Evolutionary conservation across 2,797 vertebrate genomes (phyloP).

Genomic region (Eospalax fontanierii): DNA sequence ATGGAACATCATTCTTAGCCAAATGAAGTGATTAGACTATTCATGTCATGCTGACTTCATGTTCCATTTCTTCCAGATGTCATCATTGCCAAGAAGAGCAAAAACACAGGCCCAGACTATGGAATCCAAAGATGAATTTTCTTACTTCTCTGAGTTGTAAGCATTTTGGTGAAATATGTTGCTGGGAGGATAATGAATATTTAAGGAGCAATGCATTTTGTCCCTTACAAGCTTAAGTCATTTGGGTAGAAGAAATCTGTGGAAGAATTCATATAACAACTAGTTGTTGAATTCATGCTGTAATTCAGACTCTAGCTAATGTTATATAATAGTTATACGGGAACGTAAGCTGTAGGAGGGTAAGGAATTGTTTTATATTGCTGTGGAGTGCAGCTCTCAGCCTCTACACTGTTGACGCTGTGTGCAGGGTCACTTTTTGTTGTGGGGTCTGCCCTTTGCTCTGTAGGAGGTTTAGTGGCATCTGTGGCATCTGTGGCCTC

Average conservation of each 20-base stretch:
- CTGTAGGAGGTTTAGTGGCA: not conserved
- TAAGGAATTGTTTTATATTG: not conserved
- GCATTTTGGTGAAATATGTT: slow-evolving; percentile 63
- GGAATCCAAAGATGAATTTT: slow-evolving; percentile 85
- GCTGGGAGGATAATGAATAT: not conserved
- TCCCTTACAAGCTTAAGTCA: slow-evolving; percentile 26
- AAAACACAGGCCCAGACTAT: slow-evolving; percentile 83
- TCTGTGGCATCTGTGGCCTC: slow-evolving; percentile 4
- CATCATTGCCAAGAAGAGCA: slow-evolving; percentile 86
- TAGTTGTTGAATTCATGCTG: slow-evolving; percentile 44
- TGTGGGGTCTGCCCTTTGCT: not conserved
- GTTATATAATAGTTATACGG: not conserved
- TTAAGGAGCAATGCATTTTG: slow-evolving; percentile 49
- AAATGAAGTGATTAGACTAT: slow-evolving; percentile 4
- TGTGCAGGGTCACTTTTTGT: not conserved
- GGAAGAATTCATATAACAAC: not conserved
- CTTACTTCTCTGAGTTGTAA: slow-evolving; percentile 89
- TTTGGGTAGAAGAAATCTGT: slow-evolving; percentile 37
- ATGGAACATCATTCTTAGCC: slow-evolving; percentile 32
- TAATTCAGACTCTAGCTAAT: slow-evolving; percentile 25
- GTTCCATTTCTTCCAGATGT: slow-evolving; percentile 88
- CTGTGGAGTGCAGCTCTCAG: slow-evolving; percentile 35
- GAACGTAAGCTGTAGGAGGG: not conserved
- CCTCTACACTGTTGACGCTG: not conserved
- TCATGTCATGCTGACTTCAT: slow-evolving; percentile 28